Evolutionary conservation across 1,140 invertebrate species (phyloP).

Genomic region (Hylyphantes graminicola): DNA sequence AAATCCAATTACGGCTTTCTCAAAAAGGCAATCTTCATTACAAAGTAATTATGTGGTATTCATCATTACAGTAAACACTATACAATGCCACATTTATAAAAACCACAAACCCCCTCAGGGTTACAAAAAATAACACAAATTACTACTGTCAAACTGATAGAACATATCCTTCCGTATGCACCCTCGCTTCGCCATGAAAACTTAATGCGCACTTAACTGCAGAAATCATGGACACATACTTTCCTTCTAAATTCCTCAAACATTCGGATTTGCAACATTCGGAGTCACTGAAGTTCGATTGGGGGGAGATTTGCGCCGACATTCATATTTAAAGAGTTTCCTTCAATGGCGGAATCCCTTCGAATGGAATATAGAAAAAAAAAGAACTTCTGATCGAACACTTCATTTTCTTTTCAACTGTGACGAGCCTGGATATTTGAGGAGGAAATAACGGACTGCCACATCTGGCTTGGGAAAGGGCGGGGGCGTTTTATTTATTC

Average conservation of each 20-base stretch:
- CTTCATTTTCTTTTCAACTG: constrained; percentile 49
- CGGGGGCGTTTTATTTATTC: constrained; percentile 30
- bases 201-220: constrained; percentile 41
- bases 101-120: no score
- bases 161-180: background rate
- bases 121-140: no score
- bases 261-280: background rate
- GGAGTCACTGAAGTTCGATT: background rate
- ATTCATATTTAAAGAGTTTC: constrained; percentile 46
- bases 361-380: background rate
- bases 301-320: background rate
- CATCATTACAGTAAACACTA: no score
- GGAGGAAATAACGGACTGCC: background rate
- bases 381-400: constrained; percentile 13
- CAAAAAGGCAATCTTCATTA: no score
- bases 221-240: background rate
- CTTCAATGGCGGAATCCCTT: background rate
- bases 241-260: constrained; percentile 18
- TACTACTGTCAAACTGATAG: no score
- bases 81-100: no score
- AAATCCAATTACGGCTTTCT: no score
- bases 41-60: no score
- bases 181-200: constrained; percentile 6
- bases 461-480: background rate
- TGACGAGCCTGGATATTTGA: background rate